A percentile compares a stretch with the other conserved stretches of the same genome.
phyloP scores from a whole-genome alignment of 2,888 invertebrate species.

The Thymelicus acteon region DNA sequence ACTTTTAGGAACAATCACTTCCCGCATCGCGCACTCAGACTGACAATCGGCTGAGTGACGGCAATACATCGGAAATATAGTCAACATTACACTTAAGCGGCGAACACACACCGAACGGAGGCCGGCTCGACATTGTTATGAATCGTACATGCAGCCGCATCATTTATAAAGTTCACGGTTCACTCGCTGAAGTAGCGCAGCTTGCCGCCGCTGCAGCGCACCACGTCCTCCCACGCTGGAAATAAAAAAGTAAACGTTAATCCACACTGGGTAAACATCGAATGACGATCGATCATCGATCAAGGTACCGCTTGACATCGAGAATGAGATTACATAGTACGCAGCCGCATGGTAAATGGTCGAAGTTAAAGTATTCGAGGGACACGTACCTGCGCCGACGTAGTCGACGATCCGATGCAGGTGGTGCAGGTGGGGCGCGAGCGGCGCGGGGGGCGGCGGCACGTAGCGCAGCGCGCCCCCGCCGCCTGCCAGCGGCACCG shows the following conservation, averaged over 20 bases:
- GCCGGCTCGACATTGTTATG: neutral
- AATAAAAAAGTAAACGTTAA: conserved; percentile 31
- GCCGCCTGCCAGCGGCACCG: conserved; percentile 7
- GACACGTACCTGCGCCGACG: conserved; percentile 62
- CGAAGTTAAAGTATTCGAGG: neutral
- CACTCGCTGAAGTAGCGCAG: conserved; percentile 79
- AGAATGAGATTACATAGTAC: too few relatives aligned
- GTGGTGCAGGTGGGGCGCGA: conserved; percentile 51
- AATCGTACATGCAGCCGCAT: conserved; percentile 18
- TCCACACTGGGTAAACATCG: neutral
- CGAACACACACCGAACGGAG: conserved; percentile 1
- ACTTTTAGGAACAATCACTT: conserved; percentile 20
- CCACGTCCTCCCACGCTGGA: conserved; percentile 91
- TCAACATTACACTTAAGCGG: conserved; percentile 4
- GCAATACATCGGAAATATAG: conserved; percentile 4
- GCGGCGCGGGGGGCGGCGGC: conserved; percentile 52
- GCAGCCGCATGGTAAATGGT: neutral
- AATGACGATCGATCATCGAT: too few relatives aligned
- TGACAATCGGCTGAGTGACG: neutral
- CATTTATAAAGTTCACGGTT: conserved; percentile 38
- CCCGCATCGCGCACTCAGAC: conserved; percentile 9
- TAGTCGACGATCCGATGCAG: conserved; percentile 70
- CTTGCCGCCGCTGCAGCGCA: conserved; percentile 79
- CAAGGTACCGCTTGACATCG: too few relatives aligned
- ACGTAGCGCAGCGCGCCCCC: conserved; percentile 56